phyloP scores from a whole-genome alignment of 2,888 invertebrate species.

The Isotomurus palustris region DNA sequence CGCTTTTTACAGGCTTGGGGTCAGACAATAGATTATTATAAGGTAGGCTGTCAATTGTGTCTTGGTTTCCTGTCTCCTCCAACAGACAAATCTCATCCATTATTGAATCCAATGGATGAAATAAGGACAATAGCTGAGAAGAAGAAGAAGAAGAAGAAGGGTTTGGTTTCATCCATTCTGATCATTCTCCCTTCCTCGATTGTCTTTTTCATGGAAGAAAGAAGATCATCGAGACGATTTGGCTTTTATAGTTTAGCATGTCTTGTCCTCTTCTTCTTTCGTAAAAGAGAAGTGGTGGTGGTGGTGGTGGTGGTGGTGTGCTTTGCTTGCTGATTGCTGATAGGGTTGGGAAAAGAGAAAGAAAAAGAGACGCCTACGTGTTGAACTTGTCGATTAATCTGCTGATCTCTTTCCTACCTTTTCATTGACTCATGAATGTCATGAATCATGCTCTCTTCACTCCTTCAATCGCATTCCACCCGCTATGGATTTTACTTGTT shows the following conservation, averaged over 20 bases:
- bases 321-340: too few species aligned
- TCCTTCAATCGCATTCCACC: constrained; percentile 15
- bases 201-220: too few species aligned
- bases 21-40: constrained; percentile 4
- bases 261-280: neutral
- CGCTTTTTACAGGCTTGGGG: neutral
- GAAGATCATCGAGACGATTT: too few species aligned
- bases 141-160: neutral
- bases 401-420: constrained; percentile 17
- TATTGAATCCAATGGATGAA: constrained; percentile 6
- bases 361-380: constrained; percentile 16
- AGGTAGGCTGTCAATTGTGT: constrained; percentile 2
- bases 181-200: too few species aligned
- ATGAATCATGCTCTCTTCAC: constrained; percentile 34
- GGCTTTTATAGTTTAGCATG: too few species aligned
- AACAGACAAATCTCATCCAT: neutral
- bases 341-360: constrained; percentile 11
- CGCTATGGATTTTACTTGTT: constrained; percentile 23
- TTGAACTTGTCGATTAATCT: constrained; percentile 14
- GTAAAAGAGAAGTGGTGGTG: neutral
- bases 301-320: constrained; percentile 2
- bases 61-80: constrained; percentile 5
- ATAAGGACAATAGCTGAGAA: neutral
- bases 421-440: constrained; percentile 27
- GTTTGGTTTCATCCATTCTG: neutral